Evolutionary conservation across 2,888 invertebrate genomes (phyloP).

Genomic region (Slavum lentiscoides): DNA sequence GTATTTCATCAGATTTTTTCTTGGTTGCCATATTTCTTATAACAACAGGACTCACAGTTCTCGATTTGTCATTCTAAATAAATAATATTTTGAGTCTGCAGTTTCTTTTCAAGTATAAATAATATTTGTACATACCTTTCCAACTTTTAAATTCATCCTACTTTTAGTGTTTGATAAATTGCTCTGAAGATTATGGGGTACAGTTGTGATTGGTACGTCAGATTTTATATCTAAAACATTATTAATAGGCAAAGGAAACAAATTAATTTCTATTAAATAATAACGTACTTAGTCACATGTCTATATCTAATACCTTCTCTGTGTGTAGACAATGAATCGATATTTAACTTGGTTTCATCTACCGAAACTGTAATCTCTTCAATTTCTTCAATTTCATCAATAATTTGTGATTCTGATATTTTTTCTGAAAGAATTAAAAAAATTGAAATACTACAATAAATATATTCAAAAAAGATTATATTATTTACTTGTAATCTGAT

Average conservation of each 20-base stretch:
- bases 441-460: not conserved
- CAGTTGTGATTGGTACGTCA: not conserved
- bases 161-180: constrained; percentile 8
- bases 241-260: not conserved
- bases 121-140: constrained; percentile 13
- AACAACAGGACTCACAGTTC: not conserved
- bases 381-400: constrained; percentile 18
- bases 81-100: not conserved
- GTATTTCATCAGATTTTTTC: constrained; percentile 21
- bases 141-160: not conserved
- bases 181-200: not conserved
- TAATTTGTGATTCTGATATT: constrained; percentile 22
- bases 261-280: not conserved
- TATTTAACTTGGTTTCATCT: not conserved
- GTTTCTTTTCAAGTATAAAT: not conserved
- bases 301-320: not conserved
- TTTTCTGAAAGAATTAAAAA: not conserved
- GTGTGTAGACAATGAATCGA: not conserved
- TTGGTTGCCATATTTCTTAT: not conserved
- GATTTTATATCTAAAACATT: constrained; percentile 19
- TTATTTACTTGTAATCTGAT: constrained; percentile 29
- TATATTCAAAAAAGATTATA: not conserved
- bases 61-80: constrained; percentile 31
- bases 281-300: not conserved
- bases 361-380: constrained; percentile 23